Conservation (phyloP, 2,113 vertebrate species). For the Sorex araneus region DNA sequence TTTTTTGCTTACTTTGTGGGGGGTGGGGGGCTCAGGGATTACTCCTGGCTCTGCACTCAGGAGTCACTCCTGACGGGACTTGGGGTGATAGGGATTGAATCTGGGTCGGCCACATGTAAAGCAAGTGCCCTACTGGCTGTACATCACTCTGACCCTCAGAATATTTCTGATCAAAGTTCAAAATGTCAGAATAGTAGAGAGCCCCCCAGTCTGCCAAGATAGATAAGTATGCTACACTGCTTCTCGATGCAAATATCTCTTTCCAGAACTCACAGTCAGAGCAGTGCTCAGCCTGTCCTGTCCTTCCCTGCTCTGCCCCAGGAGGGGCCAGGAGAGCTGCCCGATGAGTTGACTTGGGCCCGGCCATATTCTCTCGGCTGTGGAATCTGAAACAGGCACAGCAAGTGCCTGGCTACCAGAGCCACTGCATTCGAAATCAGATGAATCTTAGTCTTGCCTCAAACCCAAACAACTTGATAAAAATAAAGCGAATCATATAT, state of each 20-base stretch:
- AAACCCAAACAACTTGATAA: not conserved
- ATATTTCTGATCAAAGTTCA: not conserved
- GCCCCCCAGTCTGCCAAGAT: not conserved
- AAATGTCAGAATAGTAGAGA: not conserved
- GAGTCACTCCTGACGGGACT: too few relatives aligned
- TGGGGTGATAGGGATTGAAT: too few relatives aligned
- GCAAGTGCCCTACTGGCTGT: too few relatives aligned
- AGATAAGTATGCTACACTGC: not conserved
- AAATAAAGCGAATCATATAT: too few relatives aligned
- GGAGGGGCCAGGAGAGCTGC: not conserved
- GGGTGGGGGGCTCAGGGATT: too few relatives aligned
- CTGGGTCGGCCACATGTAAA: too few relatives aligned
- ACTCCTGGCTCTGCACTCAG: too few relatives aligned
- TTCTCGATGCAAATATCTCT: not conserved
- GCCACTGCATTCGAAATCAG: not conserved
- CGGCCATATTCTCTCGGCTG: not conserved
- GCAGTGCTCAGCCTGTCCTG: not conserved
- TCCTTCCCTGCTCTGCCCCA: not conserved
- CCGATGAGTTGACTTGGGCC: not conserved
- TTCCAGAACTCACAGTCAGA: conserved; percentile 24
- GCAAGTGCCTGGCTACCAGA: not conserved
- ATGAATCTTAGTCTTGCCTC: not conserved
- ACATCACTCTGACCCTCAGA: not conserved
- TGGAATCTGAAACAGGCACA: not conserved
- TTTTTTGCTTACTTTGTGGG: too few relatives aligned